Evolutionary conservation across 2,888 invertebrate genomes (phyloP).

Genomic region (Zhengitettix transpicula): DNA sequence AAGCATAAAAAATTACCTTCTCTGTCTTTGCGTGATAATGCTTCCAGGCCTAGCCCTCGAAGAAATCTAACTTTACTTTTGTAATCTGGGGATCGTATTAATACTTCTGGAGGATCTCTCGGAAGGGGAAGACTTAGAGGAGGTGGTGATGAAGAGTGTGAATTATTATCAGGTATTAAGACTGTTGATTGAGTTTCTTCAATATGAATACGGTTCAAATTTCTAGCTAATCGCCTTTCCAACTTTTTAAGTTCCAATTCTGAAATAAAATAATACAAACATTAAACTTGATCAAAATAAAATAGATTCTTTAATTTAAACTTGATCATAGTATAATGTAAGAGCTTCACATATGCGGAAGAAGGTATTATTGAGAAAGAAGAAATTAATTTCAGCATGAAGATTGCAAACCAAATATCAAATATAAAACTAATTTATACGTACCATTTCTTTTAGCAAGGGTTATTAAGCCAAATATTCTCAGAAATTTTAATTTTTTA

Average conservation of each 20-base stretch:
- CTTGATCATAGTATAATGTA: not conserved
- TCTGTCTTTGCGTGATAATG: slow-evolving; percentile 35
- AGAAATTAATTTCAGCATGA: no score
- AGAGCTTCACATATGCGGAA: no score
- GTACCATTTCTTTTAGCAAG: slow-evolving; percentile 41
- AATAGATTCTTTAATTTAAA: not conserved
- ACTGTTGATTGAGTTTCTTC: slow-evolving; percentile 1
- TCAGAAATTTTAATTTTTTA: slow-evolving; percentile 41
- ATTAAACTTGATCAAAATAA: not conserved
- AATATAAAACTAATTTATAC: slow-evolving; percentile 13
- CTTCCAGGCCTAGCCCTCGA: slow-evolving; percentile 35
- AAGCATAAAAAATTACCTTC: slow-evolving; percentile 30
- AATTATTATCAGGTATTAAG: slow-evolving; percentile 14
- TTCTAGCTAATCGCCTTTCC: slow-evolving; percentile 29
- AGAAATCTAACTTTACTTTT: slow-evolving; percentile 42
- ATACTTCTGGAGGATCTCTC: slow-evolving; percentile 29
- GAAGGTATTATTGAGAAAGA: no score
- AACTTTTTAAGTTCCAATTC: slow-evolving; percentile 41
- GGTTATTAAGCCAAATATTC: slow-evolving; percentile 45
- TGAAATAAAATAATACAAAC: slow-evolving; percentile 16
- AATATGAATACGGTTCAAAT: slow-evolving; percentile 3
- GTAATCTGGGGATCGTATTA: slow-evolving; percentile 30
- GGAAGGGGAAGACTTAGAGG: slow-evolving; percentile 32
- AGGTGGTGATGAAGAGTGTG: slow-evolving; percentile 13
- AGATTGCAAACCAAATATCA: no score